Evolutionary conservation across 1,140 invertebrate species (phyloP).

Genomic region (Ostrea denselamellosa): DNA sequence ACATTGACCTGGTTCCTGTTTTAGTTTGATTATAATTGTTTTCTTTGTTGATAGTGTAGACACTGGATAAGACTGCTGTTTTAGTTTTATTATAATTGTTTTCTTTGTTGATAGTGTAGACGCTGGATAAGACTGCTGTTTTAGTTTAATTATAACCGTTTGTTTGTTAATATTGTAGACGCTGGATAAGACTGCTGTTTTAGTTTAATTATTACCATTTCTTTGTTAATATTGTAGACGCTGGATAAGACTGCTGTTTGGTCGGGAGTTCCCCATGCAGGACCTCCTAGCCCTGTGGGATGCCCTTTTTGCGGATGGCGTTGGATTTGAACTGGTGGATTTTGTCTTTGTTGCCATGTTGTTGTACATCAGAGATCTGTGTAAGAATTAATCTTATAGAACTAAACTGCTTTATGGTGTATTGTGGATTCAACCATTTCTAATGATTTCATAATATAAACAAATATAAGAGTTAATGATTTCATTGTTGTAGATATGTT

Average conservation of each 20-base stretch:
- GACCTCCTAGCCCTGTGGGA: slow-evolving; percentile 89
- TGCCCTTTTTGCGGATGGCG: slow-evolving; percentile 88
- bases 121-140: slow-evolving; percentile 90
- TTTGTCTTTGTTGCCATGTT: slow-evolving; percentile 89
- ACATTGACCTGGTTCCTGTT: slow-evolving; percentile 83
- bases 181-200: slow-evolving; percentile 89
- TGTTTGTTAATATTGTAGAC: slow-evolving; percentile 80
- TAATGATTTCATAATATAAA: no score
- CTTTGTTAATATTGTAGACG: slow-evolving; percentile 81
- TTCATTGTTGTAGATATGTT: no score
- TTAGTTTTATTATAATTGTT: slow-evolving; percentile 81
- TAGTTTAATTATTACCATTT: slow-evolving; percentile 75
- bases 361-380: slow-evolving; percentile 84
- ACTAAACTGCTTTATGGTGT: no score
- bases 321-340: slow-evolving; percentile 85
- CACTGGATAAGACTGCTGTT: slow-evolving; percentile 90
- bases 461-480: no score
- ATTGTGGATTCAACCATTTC: no score
- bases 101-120: slow-evolving; percentile 78
- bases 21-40: no score
- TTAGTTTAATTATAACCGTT: slow-evolving; percentile 76
- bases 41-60: slow-evolving; percentile 79
- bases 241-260: slow-evolving; percentile 89
- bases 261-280: slow-evolving; percentile 87
- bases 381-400: slow-evolving; percentile 79